Percentiles rank a stretch among this genome's conserved stretches.
Evolutionary conservation across 2,888 invertebrate species (phyloP).

Genomic region (Morpho achilles): DNA sequence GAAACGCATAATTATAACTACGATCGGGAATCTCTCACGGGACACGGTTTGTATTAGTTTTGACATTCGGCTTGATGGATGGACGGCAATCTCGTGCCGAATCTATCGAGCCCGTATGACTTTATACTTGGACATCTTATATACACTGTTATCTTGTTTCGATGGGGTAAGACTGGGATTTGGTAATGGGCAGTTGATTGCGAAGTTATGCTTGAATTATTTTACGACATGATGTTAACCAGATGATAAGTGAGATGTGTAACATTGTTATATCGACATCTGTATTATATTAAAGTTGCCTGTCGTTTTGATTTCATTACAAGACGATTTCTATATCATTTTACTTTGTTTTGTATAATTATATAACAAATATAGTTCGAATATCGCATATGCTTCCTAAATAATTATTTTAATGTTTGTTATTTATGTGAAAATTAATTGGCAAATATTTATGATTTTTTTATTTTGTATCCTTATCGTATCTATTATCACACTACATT

Average conservation of each 20-base stretch:
- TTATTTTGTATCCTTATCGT: no score
- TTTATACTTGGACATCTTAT: slow-evolving; percentile 20
- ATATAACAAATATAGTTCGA: background rate
- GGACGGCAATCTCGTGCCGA: slow-evolving; percentile 59
- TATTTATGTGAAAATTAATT: no score
- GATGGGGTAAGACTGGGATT: slow-evolving; percentile 27
- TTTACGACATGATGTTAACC: no score
- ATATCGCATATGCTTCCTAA: background rate
- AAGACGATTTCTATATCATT: background rate
- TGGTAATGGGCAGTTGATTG: no score
- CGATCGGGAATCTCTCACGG: slow-evolving; percentile 70
- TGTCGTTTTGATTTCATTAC: background rate
- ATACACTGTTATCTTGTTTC: slow-evolving; percentile 25
- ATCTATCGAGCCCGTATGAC: slow-evolving; percentile 62
- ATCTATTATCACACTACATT: no score
- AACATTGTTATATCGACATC: no score
- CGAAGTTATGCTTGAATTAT: no score
- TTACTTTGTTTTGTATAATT: background rate
- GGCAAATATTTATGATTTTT: no score
- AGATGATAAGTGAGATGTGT: no score
- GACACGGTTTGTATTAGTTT: slow-evolving; percentile 74
- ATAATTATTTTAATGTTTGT: background rate
- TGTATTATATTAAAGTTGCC: no score
- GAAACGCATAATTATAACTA: slow-evolving; percentile 66
- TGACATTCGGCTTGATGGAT: slow-evolving; percentile 78